A percentile compares a stretch with the other conserved stretches of the same genome.
Conservation (phyloP, 2,797 vertebrate genomes). For the Merluccius polli region DNA sequence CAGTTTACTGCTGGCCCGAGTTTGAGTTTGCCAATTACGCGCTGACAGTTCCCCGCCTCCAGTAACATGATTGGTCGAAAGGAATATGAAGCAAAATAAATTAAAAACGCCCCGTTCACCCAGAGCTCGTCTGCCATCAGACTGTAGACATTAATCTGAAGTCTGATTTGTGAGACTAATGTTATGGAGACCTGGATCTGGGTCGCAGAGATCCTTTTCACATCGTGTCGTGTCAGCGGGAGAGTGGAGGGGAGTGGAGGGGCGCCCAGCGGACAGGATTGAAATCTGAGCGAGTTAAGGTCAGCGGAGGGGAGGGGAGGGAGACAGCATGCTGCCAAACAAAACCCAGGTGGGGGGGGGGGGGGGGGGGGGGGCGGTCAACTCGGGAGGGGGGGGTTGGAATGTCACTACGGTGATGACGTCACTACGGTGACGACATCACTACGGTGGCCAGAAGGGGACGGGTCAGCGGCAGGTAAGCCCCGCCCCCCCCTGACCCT, state of each 20-base stretch:
- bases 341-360: constrained; percentile 5
- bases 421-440: constrained; percentile 55
- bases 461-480: constrained; percentile 23
- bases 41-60: too few species aligned
- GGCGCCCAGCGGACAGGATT: constrained; percentile 42
- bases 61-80: too few species aligned
- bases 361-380: constrained; percentile 49
- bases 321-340: constrained; percentile 60
- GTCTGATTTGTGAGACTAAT: too few species aligned
- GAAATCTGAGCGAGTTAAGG: constrained; percentile 37
- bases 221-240: constrained; percentile 43
- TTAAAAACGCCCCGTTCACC: too few species aligned
- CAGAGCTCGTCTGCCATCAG: too few species aligned
- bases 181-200: constrained; percentile 38
- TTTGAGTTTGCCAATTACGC: too few species aligned
- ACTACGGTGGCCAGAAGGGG: constrained; percentile 55
- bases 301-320: constrained; percentile 37
- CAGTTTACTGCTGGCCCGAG: too few species aligned
- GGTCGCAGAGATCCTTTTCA: constrained; percentile 36
- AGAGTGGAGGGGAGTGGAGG: constrained; percentile 33
- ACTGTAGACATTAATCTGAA: too few species aligned
- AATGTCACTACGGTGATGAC: constrained; percentile 34
- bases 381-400: constrained; percentile 35
- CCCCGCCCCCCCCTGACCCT: constrained; percentile 61
- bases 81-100: too few species aligned